Conservation (phyloP, 1,140 invertebrate genomes). For the Andrena cerasifolii region DNA sequence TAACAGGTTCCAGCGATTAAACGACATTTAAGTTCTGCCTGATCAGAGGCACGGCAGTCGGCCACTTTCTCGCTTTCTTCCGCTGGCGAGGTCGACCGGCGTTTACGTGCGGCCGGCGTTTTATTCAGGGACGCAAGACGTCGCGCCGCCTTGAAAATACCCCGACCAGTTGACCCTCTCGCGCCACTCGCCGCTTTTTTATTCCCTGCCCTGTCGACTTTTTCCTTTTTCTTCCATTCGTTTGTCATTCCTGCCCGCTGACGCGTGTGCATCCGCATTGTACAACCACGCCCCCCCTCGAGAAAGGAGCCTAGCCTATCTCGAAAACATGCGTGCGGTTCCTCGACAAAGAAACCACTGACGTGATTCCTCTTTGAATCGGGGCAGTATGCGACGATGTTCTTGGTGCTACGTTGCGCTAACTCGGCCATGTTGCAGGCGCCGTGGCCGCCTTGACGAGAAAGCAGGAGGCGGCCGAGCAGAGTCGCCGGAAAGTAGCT, state of each 20-base stretch:
- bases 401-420: too few relatives aligned
- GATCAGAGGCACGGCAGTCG: slow-evolving; percentile 23
- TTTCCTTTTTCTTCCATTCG: slow-evolving; percentile 20
- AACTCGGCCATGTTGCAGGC: slow-evolving; percentile 57
- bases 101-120: slow-evolving; percentile 46
- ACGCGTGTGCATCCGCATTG: slow-evolving; percentile 36
- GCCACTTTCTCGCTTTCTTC: slow-evolving; percentile 74
- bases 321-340: too few relatives aligned
- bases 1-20: slow-evolving; percentile 46
- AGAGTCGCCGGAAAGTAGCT: slow-evolving; percentile 70
- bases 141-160: slow-evolving; percentile 61
- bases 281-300: neutral
- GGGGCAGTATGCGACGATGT: too few relatives aligned
- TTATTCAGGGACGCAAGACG: slow-evolving; percentile 69
- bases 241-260: slow-evolving; percentile 13
- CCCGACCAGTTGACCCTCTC: slow-evolving; percentile 56
- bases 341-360: neutral
- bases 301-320: too few relatives aligned
- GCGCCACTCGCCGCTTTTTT: slow-evolving; percentile 30
- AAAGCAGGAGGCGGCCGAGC: slow-evolving; percentile 77
- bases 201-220: neutral
- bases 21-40: slow-evolving; percentile 55
- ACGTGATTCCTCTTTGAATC: too few relatives aligned
- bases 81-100: slow-evolving; percentile 66
- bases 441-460: slow-evolving; percentile 71